Base-by-base conservation (phyloP, 2,113 vertebrate genomes). In the Condylura cristata region DNA sequence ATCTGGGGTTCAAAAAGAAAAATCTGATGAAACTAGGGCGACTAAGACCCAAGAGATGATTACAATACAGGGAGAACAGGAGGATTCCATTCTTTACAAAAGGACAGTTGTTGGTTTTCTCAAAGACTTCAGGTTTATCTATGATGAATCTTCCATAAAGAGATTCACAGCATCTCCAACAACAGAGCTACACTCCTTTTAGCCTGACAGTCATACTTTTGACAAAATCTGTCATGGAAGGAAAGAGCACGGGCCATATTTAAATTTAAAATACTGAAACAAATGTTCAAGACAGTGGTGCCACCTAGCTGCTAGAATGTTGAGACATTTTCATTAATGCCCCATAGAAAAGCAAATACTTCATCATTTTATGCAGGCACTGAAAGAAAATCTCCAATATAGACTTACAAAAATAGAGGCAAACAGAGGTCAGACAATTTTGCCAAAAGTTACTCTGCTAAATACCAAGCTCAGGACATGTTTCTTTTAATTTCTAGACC, bases 281-380 rank as follows among this genome's bases (percentile, higher is more conserved):
- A 60, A 78, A 90, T 96, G 14, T 68, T 0, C 10, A 53, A 93
- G 96, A 83, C 46, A 0, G 93, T 70, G 53, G 60, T 97, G 98
- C 98, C 97, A 97, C 88, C 97, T 98, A 98, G 97, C 97, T 96
- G 97, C 83, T 60, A 70, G 0, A 2, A 18, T 60, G 65, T 53
- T 56, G 56, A 44, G 3, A 58, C 22, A 0, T 83, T 96, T 9
- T 1, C n/a, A 39, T 3, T 3, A 60, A 75, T 8, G 61, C 39
- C 16, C 26, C 0, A n/a, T 22, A 12, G 17, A 58, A 92, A 92
- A 68, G 48, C 30, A 60, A 95, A 70, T 34, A 28, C n/a, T 32
- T 58, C 37, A 24, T 82, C 34, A 5, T 81, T 68, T 46, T 71
- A 7, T 4, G 2, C 41, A 76, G 65, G 37, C 74, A 74, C 8